Evolutionary conservation across 2,888 invertebrate genomes (phyloP), one percentile per base, ranked within the genome.

Genomic region (Neelides folsomi): DNA sequence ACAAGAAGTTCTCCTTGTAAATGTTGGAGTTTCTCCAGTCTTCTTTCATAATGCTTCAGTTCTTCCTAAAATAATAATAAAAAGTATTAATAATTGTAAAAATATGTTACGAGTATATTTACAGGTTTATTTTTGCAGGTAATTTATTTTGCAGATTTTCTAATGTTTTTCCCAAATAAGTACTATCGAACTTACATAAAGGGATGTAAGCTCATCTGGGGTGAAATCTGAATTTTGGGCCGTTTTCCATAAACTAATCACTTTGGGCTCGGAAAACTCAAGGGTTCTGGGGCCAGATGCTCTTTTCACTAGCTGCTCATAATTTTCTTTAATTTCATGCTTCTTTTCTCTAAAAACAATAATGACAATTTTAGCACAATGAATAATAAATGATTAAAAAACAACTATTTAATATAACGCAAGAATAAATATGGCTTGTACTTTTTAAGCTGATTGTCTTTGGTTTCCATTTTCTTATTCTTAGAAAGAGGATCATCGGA

Each of bases 201-300:
- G 74, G 0, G 89, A 89, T 52, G 80, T 79, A 10, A 93, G 73
- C 71, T 93, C 92, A 54, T 83, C 81, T 0, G 79, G 75, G 18
- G 82, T 79, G 70, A 94, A 93, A 69, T 88, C 83, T 10, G 81
- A 79, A 49, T 82, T 77, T 15, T 81, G 69, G 2, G 92, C 93
- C 52, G 86, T 73, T 63, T 79, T 79, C 93, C 93, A 94, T 34
- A 94, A 72, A 0, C 83, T 83, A 69, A 87, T 84, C 1, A 93
- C 92, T 72, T 88, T 86, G 0, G 88, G 86, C 67, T 94, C 93
- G 41, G 86, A 78, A 68, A 94, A 94, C 67, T 89, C 89, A 68
- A 80, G 81, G 66, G 83, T 84, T 53, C 81, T 79, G 0, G 86
- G 85, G 66, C 82, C 88, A 70, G 79, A 79, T 1, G 83, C 78